These are phyloP conservation scores for Plebejus argus DNA, from an alignment of 2,888 invertebrate genomes.

Conservation along the genomic window DNA sequence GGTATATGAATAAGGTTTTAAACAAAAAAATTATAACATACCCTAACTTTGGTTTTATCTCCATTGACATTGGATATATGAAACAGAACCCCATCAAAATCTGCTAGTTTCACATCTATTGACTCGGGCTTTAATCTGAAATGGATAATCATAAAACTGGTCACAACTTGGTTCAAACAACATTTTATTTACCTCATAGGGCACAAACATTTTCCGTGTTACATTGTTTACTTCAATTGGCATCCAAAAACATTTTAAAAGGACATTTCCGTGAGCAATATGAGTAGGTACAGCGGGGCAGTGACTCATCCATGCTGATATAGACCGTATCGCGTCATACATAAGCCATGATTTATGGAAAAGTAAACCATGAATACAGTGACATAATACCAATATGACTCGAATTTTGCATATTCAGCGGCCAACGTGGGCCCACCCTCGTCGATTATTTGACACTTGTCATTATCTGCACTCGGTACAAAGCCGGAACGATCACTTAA, in stretches of 20 bases:
- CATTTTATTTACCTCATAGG: slow-evolving; percentile 40
- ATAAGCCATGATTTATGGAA: slow-evolving; percentile 52
- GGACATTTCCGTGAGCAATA: slow-evolving; percentile 68
- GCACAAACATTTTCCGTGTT: slow-evolving; percentile 39
- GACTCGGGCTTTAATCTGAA: slow-evolving; percentile 96
- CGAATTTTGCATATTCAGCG: slow-evolving; percentile 48
- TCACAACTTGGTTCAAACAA: neutral
- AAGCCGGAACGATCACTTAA: slow-evolving; percentile 19
- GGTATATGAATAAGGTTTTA: neutral
- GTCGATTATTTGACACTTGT: slow-evolving; percentile 71
- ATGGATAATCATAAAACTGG: slow-evolving; percentile 47
- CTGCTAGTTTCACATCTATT: slow-evolving; percentile 96
- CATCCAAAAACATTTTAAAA: slow-evolving; percentile 67
- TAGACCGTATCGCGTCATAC: slow-evolving; percentile 68
- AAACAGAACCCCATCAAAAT: slow-evolving; percentile 99
- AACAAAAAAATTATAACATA: slow-evolving; percentile 72
- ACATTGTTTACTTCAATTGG: slow-evolving; percentile 64
- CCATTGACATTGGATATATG: slow-evolving; percentile 98
- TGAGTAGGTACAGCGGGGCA: slow-evolving; percentile 62
- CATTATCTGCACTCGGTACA: slow-evolving; percentile 50
- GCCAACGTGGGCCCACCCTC: slow-evolving; percentile 78
- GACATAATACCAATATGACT: slow-evolving; percentile 41
- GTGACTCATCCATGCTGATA: slow-evolving; percentile 73
- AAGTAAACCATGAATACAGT: slow-evolving; percentile 46
- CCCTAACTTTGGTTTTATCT: slow-evolving; percentile 98